Conservation (phyloP, 2,888 invertebrate genomes). For the Zelleria hepariella region DNA sequence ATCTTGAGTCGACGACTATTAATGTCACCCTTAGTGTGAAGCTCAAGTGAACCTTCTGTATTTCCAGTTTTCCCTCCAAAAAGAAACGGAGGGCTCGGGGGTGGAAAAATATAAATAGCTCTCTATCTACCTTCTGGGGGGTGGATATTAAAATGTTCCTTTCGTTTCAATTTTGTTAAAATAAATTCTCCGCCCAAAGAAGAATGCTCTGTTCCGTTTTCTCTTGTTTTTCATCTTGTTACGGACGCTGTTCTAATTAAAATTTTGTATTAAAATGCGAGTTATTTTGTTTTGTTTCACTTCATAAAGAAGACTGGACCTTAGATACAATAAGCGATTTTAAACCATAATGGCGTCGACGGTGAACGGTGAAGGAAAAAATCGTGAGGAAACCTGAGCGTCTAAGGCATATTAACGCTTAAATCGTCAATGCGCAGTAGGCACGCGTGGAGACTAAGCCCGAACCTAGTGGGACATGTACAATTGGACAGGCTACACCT, state of each 20-base stretch:
- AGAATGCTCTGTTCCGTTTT: not conserved
- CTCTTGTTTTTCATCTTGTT: not conserved
- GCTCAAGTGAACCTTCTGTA: not conserved
- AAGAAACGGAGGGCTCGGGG: constrained; percentile 38
- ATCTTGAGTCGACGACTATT: too few relatives aligned
- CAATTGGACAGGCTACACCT: too few relatives aligned
- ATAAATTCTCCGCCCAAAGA: constrained; percentile 17
- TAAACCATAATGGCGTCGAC: too few relatives aligned
- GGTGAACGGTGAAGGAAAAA: too few relatives aligned
- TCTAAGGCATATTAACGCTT: too few relatives aligned
- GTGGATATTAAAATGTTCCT: constrained; percentile 65
- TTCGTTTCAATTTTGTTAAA: constrained; percentile 55
- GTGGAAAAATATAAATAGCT: constrained; percentile 70
- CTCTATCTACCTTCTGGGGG: constrained; percentile 37
- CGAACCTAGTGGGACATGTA: too few relatives aligned
- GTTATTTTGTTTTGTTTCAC: not conserved
- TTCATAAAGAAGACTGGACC: not conserved
- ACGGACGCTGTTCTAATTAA: not conserved
- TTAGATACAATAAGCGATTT: too few relatives aligned
- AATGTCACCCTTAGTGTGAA: not conserved
- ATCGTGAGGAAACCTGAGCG: too few relatives aligned
- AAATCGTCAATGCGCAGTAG: too few relatives aligned
- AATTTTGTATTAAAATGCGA: not conserved
- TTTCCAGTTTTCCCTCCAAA: constrained; percentile 27
- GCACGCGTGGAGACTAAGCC: too few relatives aligned